These are phyloP conservation scores for Oryctolagus cuniculus DNA, from an alignment of 2,113 vertebrate species.

Conservation along the genomic window DNA sequence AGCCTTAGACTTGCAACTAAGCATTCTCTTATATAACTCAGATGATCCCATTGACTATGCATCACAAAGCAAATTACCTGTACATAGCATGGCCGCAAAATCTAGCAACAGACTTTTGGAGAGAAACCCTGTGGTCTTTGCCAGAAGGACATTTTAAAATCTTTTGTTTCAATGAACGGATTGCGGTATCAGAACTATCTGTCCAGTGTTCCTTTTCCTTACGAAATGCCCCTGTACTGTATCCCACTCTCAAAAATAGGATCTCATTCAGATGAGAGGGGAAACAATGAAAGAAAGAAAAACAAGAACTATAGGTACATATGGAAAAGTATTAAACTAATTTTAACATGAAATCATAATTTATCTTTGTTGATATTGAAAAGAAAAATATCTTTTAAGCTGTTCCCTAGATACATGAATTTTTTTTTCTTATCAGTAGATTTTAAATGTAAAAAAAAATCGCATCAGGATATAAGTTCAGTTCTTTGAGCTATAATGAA, in stretches of 20 bases:
- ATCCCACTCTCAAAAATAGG: not conserved
- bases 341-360: not conserved
- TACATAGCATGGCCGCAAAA: conserved; percentile 38
- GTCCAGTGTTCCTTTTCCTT: not conserved
- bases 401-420: not conserved
- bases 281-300: too few species aligned
- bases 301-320: not conserved
- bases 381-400: not conserved
- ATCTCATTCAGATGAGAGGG: not conserved
- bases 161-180: not conserved
- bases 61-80: conserved; percentile 60
- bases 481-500: not conserved
- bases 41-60: not conserved
- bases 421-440: not conserved
- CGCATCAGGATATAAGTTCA: not conserved
- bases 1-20: conserved; percentile 22
- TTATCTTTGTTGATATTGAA: not conserved
- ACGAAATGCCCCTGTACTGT: not conserved
- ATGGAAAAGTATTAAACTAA: not conserved
- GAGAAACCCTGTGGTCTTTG: conserved; percentile 43
- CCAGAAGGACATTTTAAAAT: conserved; percentile 39
- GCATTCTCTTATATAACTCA: not conserved
- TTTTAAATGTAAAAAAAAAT: not conserved
- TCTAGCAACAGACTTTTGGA: not conserved
- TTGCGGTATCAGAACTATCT: not conserved